These are phyloP conservation scores for Cettia cetti DNA, from an alignment of 2,113 vertebrate genomes.

Conservation along the genomic window DNA sequence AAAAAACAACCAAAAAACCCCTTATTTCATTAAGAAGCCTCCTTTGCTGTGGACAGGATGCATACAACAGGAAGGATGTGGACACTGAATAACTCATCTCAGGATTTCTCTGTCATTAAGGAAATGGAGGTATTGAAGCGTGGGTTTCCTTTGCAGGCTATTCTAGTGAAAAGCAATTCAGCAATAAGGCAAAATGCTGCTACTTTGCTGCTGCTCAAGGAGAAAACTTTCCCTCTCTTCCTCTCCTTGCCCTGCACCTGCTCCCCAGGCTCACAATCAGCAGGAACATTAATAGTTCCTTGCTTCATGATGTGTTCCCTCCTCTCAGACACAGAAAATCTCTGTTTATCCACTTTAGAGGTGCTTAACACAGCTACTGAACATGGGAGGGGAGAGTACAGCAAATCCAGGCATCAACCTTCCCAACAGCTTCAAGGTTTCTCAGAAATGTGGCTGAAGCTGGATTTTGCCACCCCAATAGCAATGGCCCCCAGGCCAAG, in stretches of 20 bases:
- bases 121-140: slow-evolving; percentile 17
- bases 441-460: neutral
- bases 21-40: slow-evolving; percentile 37
- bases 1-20: neutral
- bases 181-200: neutral
- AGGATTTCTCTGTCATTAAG: slow-evolving; percentile 62
- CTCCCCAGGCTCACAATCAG: neutral
- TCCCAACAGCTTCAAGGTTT: neutral
- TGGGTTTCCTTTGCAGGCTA: slow-evolving; percentile 24
- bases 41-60: slow-evolving; percentile 56
- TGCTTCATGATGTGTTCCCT: neutral
- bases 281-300: neutral
- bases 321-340: neutral
- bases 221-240: slow-evolving; percentile 44
- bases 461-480: neutral
- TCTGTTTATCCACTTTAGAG: accelerated
- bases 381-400: accelerated
- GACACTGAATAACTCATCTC: slow-evolving; percentile 35
- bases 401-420: neutral
- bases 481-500: neutral
- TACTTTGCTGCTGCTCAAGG: neutral
- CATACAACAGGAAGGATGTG: slow-evolving; percentile 70
- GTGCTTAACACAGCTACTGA: neutral
- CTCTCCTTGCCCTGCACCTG: slow-evolving; percentile 23
- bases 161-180: slow-evolving; percentile 26